phyloP scores from a whole-genome alignment of 2,113 vertebrate genomes.

The Chiloscyllium plagiosum region DNA sequence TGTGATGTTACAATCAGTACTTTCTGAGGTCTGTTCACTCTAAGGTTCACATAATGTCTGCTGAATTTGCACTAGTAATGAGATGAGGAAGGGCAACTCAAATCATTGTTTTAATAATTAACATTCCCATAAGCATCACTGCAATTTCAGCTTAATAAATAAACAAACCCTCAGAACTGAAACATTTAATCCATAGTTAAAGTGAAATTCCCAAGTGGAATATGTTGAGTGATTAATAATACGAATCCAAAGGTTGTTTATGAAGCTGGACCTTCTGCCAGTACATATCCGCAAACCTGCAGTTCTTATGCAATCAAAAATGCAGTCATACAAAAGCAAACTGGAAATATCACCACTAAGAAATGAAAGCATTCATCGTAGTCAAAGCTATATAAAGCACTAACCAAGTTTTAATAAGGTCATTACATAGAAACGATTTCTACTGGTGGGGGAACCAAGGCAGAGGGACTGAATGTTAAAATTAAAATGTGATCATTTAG shows the following conservation, averaged over 20 bases:
- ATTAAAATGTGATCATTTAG: neutral
- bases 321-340: neutral
- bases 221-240: neutral
- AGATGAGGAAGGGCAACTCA: neutral
- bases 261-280: neutral
- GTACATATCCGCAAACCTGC: neutral
- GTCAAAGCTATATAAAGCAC: neutral
- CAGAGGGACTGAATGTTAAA: neutral
- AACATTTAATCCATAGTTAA: neutral
- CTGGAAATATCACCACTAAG: neutral
- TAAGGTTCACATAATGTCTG: neutral
- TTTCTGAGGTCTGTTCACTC: neutral
- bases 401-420: neutral
- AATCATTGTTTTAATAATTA: neutral
- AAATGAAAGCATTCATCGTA: neutral
- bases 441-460: neutral
- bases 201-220: neutral
- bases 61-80: neutral
- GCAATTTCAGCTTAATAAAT: constrained; percentile 21
- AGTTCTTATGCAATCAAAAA: neutral
- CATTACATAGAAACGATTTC: neutral
- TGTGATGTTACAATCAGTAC: neutral
- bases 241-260: neutral
- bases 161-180: neutral
- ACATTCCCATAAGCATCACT: neutral